Conservation (phyloP, 2,888 invertebrate species). For the Pyrrhopygopsis socrates region DNA sequence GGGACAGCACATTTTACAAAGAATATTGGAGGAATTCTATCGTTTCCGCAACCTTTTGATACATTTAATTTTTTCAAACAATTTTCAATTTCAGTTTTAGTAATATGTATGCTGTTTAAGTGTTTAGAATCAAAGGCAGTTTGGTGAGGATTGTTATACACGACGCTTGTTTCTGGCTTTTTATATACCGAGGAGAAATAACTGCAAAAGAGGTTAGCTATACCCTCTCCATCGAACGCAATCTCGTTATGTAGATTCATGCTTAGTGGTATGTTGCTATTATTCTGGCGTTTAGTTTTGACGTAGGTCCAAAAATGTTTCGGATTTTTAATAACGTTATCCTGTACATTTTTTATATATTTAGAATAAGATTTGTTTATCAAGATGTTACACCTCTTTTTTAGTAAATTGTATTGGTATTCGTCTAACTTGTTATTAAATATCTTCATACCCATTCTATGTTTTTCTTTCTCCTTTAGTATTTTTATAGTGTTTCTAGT, state of each 20-base stretch:
- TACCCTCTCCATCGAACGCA: background rate
- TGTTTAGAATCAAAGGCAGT: background rate
- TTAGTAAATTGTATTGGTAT: constrained; percentile 18
- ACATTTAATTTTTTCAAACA: constrained; percentile 4
- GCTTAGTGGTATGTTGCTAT: constrained; percentile 16
- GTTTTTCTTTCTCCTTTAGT: constrained; percentile 27
- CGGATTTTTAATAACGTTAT: constrained; percentile 25
- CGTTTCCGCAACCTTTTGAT: constrained; percentile 15
- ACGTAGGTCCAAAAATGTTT: constrained; percentile 17
- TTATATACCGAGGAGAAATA: constrained; percentile 18
- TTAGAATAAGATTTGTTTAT: constrained; percentile 5
- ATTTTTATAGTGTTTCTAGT: constrained; percentile 5
- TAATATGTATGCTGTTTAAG: background rate
- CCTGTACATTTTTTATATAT: constrained; percentile 15
- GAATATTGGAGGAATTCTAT: constrained; percentile 10
- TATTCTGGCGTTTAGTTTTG: constrained; percentile 8
- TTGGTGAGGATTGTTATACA: background rate
- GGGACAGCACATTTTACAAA: constrained; percentile 2
- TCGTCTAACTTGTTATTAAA: constrained; percentile 22
- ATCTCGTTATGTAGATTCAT: constrained; percentile 7
- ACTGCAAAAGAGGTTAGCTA: constrained; percentile 29
- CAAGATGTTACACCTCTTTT: background rate
- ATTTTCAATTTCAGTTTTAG: background rate
- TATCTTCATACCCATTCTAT: constrained; percentile 17
- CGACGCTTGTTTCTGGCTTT: background rate